Percentiles rank a stretch among this genome's conserved stretches.
Evolutionary conservation across 1,140 invertebrate genomes (phyloP).

Genomic region (Capitella teleta): DNA sequence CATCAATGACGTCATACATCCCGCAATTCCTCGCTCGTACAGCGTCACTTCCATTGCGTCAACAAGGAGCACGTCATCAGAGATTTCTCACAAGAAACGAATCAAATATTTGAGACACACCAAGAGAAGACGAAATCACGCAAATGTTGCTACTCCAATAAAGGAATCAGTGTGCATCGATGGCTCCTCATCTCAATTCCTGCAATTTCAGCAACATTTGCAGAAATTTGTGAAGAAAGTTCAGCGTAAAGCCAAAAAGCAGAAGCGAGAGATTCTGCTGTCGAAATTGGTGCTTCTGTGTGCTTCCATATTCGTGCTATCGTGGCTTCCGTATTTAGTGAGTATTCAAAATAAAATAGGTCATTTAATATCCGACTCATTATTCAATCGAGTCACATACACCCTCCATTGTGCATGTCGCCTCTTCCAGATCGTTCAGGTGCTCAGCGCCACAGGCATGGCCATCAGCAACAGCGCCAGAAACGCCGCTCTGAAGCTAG

Average conservation of each 20-base stretch:
- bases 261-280: constrained; percentile 5
- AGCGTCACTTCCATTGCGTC: no score
- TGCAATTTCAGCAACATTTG: constrained; percentile 1
- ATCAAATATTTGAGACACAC: no score
- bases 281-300: constrained; percentile 6
- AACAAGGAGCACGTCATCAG: no score
- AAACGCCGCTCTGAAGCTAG: constrained; percentile 5
- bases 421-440: constrained; percentile 1
- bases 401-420: background rate
- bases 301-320: constrained; percentile 3
- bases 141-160: no score
- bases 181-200: background rate
- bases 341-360: background rate
- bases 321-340: constrained; percentile 9
- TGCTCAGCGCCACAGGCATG: background rate
- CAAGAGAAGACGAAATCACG: no score
- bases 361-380: no score
- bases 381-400: no score
- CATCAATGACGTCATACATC: no score
- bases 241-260: background rate
- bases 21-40: no score
- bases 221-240: constrained; percentile 6
- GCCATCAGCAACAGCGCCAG: background rate
- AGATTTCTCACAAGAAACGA: no score
- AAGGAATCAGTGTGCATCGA: no score